phyloP scores from a whole-genome alignment of 92 coral and sea anemone genomes.

The Epizoanthus rinbou region DNA sequence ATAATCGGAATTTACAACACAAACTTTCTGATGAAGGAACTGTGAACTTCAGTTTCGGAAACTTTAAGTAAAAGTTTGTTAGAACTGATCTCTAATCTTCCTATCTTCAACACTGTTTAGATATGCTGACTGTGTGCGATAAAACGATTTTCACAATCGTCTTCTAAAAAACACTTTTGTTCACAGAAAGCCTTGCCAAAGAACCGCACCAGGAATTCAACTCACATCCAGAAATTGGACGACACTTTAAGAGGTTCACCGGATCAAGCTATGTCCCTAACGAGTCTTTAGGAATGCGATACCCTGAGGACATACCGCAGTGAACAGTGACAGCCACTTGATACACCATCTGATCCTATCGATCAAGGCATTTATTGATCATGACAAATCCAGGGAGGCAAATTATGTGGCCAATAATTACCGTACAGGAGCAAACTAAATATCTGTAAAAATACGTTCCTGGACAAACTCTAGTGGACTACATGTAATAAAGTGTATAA shows the following conservation, averaged over 20 bases:
- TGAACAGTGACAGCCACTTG: neutral
- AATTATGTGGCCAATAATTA: neutral
- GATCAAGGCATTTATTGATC: neutral
- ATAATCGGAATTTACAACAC: too few species aligned
- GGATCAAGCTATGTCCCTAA: constrained; percentile 83
- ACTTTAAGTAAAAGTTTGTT: too few species aligned
- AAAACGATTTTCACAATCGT: too few species aligned
- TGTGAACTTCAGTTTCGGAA: too few species aligned
- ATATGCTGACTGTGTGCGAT: too few species aligned
- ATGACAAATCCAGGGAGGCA: constrained; percentile 28
- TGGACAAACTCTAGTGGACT: too few species aligned
- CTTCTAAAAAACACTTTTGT: neutral
- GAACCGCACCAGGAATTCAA: constrained; percentile 80
- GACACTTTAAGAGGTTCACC: constrained; percentile 72
- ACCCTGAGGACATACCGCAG: constrained; percentile 70
- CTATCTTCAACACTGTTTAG: too few species aligned
- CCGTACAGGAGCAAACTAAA: neutral
- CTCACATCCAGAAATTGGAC: constrained; percentile 86
- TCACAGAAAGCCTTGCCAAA: constrained; percentile 72
- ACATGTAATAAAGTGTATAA: too few species aligned
- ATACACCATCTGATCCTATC: neutral
- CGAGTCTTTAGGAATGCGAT: constrained; percentile 60
- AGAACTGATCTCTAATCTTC: too few species aligned
- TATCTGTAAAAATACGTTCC: neutral
- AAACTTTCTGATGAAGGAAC: too few species aligned